Evolutionary conservation across 2,888 invertebrate genomes (phyloP).

Genomic region (Trichopoda pennipes): DNA sequence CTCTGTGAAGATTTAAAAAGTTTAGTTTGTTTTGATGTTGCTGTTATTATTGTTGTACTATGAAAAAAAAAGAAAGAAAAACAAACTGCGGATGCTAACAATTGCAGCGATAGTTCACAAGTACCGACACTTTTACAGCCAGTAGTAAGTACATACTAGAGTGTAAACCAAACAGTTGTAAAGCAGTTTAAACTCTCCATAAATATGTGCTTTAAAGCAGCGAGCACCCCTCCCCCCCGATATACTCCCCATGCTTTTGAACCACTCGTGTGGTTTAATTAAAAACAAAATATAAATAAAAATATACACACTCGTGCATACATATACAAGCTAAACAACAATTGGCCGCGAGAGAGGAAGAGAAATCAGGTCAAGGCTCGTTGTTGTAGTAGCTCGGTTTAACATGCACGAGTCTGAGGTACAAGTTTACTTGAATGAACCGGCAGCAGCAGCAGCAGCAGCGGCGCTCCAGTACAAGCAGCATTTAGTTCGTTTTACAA

Average conservation of each 20-base stretch:
- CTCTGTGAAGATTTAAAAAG: constrained; percentile 14
- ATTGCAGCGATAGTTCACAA: constrained; percentile 56
- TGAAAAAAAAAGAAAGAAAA: not conserved
- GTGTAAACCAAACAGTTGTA: constrained; percentile 35
- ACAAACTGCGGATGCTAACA: constrained; percentile 51
- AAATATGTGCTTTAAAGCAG: constrained; percentile 38
- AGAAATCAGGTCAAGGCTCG: constrained; percentile 81
- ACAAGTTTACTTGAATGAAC: constrained; percentile 32
- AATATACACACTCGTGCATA: too few species aligned
- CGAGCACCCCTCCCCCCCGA: constrained; percentile 58
- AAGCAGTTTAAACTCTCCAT: constrained; percentile 23
- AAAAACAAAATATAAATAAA: constrained; percentile 35
- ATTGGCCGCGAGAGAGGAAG: constrained; percentile 80
- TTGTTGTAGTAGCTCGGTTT: constrained; percentile 76
- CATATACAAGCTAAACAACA: constrained; percentile 60
- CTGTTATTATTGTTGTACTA: constrained; percentile 1
- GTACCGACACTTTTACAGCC: constrained; percentile 4
- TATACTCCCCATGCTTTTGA: constrained; percentile 56
- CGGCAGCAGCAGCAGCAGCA: constrained; percentile 6
- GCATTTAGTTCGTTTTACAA: constrained; percentile 75
- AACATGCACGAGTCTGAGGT: constrained; percentile 44
- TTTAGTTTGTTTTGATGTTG: constrained; percentile 3
- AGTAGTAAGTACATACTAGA: constrained; percentile 14
- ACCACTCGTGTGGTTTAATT: constrained; percentile 42
- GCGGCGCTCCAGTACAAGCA: constrained; percentile 68